These are phyloP conservation scores for Anastatus disparis DNA, from an alignment of 1,140 invertebrate genomes.

Conservation along the genomic window DNA sequence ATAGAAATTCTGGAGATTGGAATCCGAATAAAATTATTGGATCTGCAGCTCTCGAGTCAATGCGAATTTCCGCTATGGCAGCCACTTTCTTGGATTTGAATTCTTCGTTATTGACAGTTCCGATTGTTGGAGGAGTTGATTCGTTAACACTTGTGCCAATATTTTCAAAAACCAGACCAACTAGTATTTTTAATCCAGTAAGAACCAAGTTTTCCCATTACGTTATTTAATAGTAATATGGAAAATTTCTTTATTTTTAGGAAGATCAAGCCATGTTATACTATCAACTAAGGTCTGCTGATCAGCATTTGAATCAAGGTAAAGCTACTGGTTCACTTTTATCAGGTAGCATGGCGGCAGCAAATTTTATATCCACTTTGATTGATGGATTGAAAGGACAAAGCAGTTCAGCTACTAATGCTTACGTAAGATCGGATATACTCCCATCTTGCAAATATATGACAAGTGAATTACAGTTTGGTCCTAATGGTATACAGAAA, in stretches of 20 bases:
- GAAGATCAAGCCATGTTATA: conserved; percentile 46
- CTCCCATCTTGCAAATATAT: conserved; percentile 56
- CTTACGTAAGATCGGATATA: conserved; percentile 54
- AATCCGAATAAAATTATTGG: conserved; percentile 56
- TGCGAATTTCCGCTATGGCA: conserved; percentile 52
- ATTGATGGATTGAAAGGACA: conserved; percentile 47
- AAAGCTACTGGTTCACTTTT: conserved; percentile 43
- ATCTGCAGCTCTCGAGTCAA: conserved; percentile 50
- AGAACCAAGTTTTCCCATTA: conserved; percentile 3
- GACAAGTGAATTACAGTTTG: conserved; percentile 52
- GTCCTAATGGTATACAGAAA: conserved; percentile 48
- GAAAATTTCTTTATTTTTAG: conserved; percentile 33
- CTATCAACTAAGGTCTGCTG: conserved; percentile 44
- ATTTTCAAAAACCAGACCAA: conserved; percentile 50
- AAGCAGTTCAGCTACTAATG: conserved; percentile 45
- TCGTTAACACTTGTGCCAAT: conserved; percentile 53
- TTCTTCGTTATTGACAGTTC: conserved; percentile 51
- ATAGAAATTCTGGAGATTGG: conserved; percentile 46
- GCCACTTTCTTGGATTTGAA: conserved; percentile 53
- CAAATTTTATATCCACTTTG: conserved; percentile 53
- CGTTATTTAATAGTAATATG: neutral
- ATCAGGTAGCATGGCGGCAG: conserved; percentile 49
- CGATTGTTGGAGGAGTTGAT: conserved; percentile 59
- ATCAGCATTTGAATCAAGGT: conserved; percentile 40
- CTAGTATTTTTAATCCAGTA: conserved; percentile 51